Percentiles rank a stretch among this genome's conserved stretches.
Evolutionary conservation across 2,113 vertebrate genomes (phyloP).

Genomic region (Onychostruthus taczanowskii): DNA sequence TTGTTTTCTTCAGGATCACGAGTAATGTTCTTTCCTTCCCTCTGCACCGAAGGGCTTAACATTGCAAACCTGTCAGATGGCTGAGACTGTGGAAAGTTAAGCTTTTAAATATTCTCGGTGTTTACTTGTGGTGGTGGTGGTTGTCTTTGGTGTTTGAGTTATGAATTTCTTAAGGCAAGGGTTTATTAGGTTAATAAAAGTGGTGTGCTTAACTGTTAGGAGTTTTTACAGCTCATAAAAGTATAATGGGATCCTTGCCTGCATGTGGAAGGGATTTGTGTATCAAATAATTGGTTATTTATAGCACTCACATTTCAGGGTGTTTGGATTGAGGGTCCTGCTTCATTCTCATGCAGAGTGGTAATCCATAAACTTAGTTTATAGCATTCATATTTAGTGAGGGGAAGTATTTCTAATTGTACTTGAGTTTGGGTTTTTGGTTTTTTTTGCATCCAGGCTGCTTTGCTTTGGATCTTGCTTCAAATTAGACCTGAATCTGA

Average conservation of each 20-base stretch:
- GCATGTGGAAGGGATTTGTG: not conserved
- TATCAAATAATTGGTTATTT: not conserved
- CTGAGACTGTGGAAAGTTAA: not conserved
- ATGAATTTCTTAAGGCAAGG: not conserved
- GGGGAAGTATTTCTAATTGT: not conserved
- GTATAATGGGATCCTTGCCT: not conserved
- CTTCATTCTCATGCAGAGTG: not conserved
- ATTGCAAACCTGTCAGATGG: conserved; percentile 12
- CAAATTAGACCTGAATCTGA: not conserved
- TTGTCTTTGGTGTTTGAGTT: conserved; percentile 13
- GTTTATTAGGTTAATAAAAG: conserved; percentile 42
- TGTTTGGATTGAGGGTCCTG: not conserved
- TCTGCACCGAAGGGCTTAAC: not conserved
- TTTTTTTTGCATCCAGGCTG: not conserved
- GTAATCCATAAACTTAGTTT: not conserved
- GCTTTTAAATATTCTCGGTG: not conserved
- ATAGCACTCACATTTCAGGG: not conserved
- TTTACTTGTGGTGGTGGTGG: conserved; percentile 26
- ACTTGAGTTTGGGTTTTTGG: fast-evolving
- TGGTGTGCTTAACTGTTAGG: not conserved
- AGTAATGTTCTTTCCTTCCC: conserved; percentile 17
- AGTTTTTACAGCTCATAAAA: conserved; percentile 49
- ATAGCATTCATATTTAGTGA: not conserved
- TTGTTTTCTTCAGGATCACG: conserved; percentile 42
- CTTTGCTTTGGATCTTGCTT: not conserved